Base-by-base conservation (phyloP, 2,888 invertebrate genomes). In the Trichogramma dendrolimi region DNA sequence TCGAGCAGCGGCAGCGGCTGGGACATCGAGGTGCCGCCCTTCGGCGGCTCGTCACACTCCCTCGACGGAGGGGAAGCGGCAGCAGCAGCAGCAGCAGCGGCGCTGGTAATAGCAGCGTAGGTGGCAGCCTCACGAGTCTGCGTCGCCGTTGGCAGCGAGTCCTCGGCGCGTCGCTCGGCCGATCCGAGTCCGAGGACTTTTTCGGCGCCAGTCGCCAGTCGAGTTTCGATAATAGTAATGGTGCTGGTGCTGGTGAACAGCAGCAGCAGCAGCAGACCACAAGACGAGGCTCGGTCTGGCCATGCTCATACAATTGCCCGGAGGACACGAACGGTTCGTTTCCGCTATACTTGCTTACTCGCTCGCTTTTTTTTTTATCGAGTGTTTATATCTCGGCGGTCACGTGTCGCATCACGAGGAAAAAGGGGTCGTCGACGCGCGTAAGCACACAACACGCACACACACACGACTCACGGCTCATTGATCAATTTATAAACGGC, bases 241-340 rank as follows among this genome's bases (percentile, higher is more conserved):
- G 27, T 27, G 2, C 27, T 27, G 1, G 27, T 27, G 27, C 2
- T 27, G 27, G 27, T 2, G 72, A 73, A 4, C 56, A 56, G 11
- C 67, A 62, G 43, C 58, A 59, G 40, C 74, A n/a, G n/a, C n/a
- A n/a, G 74, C 42, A 73, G 81, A 7, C 76, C 76, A 79, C 55
- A 77, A 80, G 65, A 82, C 84, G 3, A 87, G 87, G 73, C 79
- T 90, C 10, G 90, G 89, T 1, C 75, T 90, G 42, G 87, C 87
- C 7, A 83, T 90, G 64, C 80, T 89, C 61, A 83, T 90, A 61
- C 82, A 83, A 50, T 79, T 86, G 69, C 82, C 83, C 44, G 77
- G 81, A 56, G 83, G 82, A 6, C 81, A 81, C 67, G 85, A 86
- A 76, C 81, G 79, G 83, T 83, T 73, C 73, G 73, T 74, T 48